Evolutionary conservation across 2,113 vertebrate genomes (phyloP).

Genomic region (Rousettus leschenaultii): DNA sequence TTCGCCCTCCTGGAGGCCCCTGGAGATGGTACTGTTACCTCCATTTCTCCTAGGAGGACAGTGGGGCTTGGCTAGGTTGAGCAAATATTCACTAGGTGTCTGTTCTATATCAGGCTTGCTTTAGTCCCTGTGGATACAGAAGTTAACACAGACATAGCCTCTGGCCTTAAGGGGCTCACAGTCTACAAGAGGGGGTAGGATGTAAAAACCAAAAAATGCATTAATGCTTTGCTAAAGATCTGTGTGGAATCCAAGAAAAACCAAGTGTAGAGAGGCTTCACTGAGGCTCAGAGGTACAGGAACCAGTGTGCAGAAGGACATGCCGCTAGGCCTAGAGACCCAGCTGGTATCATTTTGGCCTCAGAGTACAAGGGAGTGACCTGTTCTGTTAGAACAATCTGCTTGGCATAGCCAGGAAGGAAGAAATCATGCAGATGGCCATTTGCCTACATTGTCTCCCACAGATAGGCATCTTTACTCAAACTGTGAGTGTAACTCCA

Average conservation of each 20-base stretch:
- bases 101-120: not conserved
- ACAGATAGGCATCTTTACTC: not conserved
- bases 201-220: not conserved
- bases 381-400: not conserved
- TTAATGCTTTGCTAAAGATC: not conserved
- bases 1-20: not conserved
- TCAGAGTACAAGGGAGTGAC: not conserved
- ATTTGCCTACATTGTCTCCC: not conserved
- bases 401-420: not conserved
- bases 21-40: not conserved
- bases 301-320: not conserved
- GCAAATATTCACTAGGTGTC: not conserved
- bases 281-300: not conserved
- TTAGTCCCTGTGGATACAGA: not conserved
- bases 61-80: not conserved
- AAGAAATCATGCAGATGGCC: not conserved
- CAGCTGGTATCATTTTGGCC: not conserved
- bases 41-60: not conserved
- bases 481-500: not conserved
- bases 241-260: not conserved
- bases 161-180: not conserved
- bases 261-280: not conserved
- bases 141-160: not conserved
- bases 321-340: not conserved
- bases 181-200: not conserved